Percentiles rank a stretch among this genome's conserved stretches.
phyloP scores from a whole-genome alignment of 2,113 vertebrate species.

The Forbesichthys papilliferus region DNA sequence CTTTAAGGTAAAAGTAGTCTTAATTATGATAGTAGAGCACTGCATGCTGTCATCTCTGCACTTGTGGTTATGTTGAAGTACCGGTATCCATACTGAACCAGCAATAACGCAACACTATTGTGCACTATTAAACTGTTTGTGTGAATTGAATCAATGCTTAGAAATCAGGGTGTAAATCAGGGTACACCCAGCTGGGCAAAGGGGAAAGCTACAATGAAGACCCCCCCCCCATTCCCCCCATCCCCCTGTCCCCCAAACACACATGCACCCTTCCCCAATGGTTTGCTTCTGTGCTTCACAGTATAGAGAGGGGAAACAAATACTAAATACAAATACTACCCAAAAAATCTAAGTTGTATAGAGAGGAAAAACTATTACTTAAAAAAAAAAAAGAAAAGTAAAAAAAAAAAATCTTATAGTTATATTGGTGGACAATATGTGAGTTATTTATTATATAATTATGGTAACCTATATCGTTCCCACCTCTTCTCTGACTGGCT shows the following conservation, averaged over 20 bases:
- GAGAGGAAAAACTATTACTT: conserved; percentile 15
- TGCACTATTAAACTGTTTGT: neutral
- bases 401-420: no score
- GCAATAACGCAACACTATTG: conserved; percentile 4
- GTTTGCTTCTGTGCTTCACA: neutral
- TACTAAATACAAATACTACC: no score
- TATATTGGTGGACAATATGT: neutral
- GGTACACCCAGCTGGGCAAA: conserved; percentile 4
- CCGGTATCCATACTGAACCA: neutral
- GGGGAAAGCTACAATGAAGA: neutral
- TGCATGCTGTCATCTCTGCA: neutral
- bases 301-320: neutral
- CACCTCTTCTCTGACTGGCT: conserved; percentile 31
- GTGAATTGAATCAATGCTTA: neutral
- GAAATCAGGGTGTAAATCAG: neutral
- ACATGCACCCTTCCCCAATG: neutral
- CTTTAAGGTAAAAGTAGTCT: neutral
- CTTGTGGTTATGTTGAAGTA: conserved; percentile 2
- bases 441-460: conserved; percentile 38
- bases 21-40: neutral
- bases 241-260: neutral
- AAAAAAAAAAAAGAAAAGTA: neutral
- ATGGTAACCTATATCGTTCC: conserved; percentile 29
- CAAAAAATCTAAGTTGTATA: neutral
- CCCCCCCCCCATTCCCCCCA: neutral